Conservation (phyloP, 2,888 invertebrate species). For the Leptopilina drosophilae region DNA sequence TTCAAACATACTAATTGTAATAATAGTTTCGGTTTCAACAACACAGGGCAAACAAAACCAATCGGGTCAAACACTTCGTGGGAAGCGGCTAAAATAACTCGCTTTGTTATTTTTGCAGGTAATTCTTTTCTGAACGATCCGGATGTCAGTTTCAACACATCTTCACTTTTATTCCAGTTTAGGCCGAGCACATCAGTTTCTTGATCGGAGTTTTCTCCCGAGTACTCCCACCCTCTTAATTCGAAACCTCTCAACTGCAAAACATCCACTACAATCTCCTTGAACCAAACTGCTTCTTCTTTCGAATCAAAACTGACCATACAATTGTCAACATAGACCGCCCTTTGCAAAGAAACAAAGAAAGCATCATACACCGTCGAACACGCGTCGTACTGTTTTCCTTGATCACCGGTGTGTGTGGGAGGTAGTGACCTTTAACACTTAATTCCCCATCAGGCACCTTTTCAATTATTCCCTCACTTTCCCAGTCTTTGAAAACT, state of each 20-base stretch:
- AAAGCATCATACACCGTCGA: too few species aligned
- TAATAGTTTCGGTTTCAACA: conserved; percentile 52
- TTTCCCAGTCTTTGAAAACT: too few species aligned
- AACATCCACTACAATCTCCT: conserved; percentile 38
- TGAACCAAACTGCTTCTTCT: conserved; percentile 43
- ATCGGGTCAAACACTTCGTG: conserved; percentile 57
- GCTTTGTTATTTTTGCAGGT: conserved; percentile 51
- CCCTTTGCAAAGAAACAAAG: too few species aligned
- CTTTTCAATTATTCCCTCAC: too few species aligned
- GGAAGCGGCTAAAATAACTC: conserved; percentile 53
- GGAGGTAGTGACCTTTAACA: too few species aligned
- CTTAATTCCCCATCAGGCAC: too few species aligned
- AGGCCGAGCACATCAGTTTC: neutral
- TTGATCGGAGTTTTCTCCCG: neutral
- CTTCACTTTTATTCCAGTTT: conserved; percentile 1
- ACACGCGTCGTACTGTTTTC: too few species aligned
- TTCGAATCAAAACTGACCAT: conserved; percentile 39
- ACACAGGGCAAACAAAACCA: conserved; percentile 51
- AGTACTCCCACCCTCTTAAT: conserved; percentile 51
- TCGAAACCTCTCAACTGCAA: conserved; percentile 54
- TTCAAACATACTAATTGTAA: conserved; percentile 48
- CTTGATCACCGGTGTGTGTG: too few species aligned
- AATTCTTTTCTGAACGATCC: neutral
- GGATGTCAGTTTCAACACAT: conserved; percentile 43
- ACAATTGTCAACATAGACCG: conserved; percentile 60